A percentile compares a stretch with the other conserved stretches of the same genome.
These are phyloP conservation scores for Pantala flavescens DNA, from an alignment of 1,140 invertebrate species.

Conservation along the genomic window DNA sequence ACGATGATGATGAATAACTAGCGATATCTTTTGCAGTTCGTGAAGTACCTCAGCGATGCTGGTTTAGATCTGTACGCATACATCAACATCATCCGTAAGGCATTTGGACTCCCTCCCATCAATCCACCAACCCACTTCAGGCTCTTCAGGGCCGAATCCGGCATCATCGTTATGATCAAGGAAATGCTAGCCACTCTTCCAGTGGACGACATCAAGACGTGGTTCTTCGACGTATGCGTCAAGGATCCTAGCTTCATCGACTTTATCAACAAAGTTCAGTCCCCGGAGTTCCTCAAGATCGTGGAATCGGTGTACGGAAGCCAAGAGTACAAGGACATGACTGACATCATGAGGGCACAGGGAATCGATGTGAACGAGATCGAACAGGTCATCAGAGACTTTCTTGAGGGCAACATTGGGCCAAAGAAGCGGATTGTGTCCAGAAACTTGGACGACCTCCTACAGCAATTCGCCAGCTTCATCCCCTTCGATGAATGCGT, in stretches of 20 bases:
- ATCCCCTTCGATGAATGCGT: neutral
- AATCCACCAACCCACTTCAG: neutral
- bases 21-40: neutral
- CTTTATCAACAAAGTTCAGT: neutral
- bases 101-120: constrained; percentile 16
- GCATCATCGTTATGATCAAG: constrained; percentile 16
- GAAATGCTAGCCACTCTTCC: constrained; percentile 28
- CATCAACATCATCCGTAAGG: constrained; percentile 12
- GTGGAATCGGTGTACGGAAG: neutral
- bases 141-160: neutral
- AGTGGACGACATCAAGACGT: constrained; percentile 23
- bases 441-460: neutral
- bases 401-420: neutral
- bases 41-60: constrained; percentile 14
- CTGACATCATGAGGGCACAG: neutral
- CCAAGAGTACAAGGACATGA: neutral
- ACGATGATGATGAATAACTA: no score
- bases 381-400: neutral
- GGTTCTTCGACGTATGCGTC: constrained; percentile 22
- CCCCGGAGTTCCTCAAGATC: neutral
- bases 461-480: neutral
- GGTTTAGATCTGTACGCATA: constrained; percentile 16
- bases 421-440: neutral
- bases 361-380: neutral
- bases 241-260: constrained; percentile 5